Conservation (phyloP, 2,797 vertebrate species). For the Gymnoscopelus microlampas region DNA sequence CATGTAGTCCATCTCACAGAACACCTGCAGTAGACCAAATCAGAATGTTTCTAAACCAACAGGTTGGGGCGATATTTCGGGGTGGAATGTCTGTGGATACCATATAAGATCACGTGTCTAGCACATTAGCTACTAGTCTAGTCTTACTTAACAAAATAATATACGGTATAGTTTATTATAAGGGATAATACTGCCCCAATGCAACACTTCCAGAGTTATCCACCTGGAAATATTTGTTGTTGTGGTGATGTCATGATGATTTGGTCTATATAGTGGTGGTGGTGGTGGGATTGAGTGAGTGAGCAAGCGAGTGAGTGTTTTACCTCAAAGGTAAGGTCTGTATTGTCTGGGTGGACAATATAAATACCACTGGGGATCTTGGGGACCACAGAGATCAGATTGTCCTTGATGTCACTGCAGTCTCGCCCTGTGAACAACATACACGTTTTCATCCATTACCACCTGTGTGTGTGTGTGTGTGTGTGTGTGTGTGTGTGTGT, state of each 20-base stretch:
- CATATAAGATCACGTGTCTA: too few species aligned
- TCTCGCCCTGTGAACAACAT: conserved; percentile 82
- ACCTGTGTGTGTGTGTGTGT: conserved; percentile 1
- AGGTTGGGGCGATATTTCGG: too few species aligned
- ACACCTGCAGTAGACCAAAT: conserved; percentile 80
- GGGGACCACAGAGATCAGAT: conserved; percentile 83
- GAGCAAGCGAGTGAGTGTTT: conserved; percentile 7
- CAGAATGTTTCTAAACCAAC: not conserved
- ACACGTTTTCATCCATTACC: not conserved
- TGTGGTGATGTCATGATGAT: too few species aligned
- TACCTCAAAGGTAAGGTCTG: conserved; percentile 92
- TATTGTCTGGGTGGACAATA: conserved; percentile 89
- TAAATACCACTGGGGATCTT: conserved; percentile 95
- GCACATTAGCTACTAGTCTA: too few species aligned
- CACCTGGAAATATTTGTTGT: too few species aligned
- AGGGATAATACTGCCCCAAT: too few species aligned
- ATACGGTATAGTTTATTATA: too few species aligned
- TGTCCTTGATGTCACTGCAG: conserved; percentile 92
- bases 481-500: conserved; percentile 8
- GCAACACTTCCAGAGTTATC: too few species aligned
- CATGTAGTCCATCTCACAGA: conserved; percentile 96
- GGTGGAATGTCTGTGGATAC: too few species aligned
- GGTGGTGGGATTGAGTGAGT: too few species aligned
- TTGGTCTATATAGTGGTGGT: too few species aligned
- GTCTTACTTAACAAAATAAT: too few species aligned